A percentile compares a stretch with the other conserved stretches of the same genome.
Evolutionary conservation across 2,797 vertebrate genomes (phyloP).

Genomic region (Sebastiscus albofasciatus): DNA sequence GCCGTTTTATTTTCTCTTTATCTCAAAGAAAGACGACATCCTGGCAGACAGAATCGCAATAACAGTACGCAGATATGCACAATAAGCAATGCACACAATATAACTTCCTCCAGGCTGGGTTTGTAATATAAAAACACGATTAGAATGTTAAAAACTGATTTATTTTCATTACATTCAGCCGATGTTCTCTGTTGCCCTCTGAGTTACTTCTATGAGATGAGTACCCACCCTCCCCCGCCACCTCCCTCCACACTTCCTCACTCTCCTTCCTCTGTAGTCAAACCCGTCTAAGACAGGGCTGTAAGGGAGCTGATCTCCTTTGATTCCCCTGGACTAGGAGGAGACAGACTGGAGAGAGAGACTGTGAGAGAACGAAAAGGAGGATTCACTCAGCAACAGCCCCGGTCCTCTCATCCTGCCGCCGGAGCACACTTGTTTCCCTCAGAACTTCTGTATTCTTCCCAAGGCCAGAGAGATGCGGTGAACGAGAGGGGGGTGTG

Average conservation of each 20-base stretch:
- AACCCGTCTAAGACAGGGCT: conserved; percentile 70
- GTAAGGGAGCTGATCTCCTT: conserved; percentile 68
- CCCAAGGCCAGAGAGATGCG: conserved; percentile 49
- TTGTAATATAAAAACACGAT: conserved; percentile 3
- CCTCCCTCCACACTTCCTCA: conserved; percentile 9
- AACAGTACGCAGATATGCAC: background rate
- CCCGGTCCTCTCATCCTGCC: conserved; percentile 51
- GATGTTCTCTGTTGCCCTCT: conserved; percentile 55
- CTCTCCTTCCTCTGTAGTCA: conserved; percentile 63
- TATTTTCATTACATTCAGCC: conserved; percentile 35
- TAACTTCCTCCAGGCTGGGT: background rate
- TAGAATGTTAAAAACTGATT: background rate
- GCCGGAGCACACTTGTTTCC: conserved; percentile 52
- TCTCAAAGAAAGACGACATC: background rate
- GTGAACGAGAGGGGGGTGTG: background rate
- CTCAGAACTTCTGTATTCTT: conserved; percentile 70
- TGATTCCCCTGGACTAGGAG: conserved; percentile 67
- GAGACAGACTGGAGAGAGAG: conserved; percentile 38
- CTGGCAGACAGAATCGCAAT: background rate
- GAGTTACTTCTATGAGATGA: conserved; percentile 63
- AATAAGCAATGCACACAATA: background rate
- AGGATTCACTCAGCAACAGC: conserved; percentile 46
- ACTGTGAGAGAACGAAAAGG: conserved; percentile 24
- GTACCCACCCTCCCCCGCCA: background rate
- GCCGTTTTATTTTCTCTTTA: background rate